Conservation (phyloP, 2,113 vertebrate genomes). For the Deroptyus accipitrinus region DNA sequence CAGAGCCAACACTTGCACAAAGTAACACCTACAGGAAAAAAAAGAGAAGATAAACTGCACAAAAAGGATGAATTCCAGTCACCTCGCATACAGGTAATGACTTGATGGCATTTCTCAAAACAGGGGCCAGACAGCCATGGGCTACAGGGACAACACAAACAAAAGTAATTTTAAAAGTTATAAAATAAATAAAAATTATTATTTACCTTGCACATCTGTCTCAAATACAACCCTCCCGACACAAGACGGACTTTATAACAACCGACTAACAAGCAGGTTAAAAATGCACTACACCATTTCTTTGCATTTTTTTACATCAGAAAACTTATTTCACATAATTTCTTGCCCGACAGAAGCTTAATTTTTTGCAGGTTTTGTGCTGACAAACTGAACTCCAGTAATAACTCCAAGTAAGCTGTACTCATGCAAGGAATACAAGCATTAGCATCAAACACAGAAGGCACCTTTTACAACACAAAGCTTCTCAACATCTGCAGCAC, state of each 20-base stretch:
- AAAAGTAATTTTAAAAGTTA: background rate
- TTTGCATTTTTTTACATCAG: background rate
- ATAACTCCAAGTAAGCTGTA: background rate
- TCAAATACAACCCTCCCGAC: background rate
- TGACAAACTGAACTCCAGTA: background rate
- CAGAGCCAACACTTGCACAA: background rate
- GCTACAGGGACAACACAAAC: background rate
- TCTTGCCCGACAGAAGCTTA: background rate
- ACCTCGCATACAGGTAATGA: background rate
- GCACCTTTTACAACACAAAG: background rate
- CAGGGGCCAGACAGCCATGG: background rate
- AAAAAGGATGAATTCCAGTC: background rate
- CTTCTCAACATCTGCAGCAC: background rate
- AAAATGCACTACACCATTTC: background rate
- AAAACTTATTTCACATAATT: background rate
- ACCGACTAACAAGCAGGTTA: background rate
- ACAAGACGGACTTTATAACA: background rate
- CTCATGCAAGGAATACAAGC: background rate
- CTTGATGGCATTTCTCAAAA: background rate
- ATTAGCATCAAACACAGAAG: background rate
- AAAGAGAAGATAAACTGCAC: background rate
- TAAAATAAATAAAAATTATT: background rate
- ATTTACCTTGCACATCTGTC: background rate
- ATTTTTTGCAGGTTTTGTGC: background rate
- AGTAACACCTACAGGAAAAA: background rate